phyloP scores from a whole-genome alignment of 1,140 invertebrate species.

The Drosophila simulans region DNA sequence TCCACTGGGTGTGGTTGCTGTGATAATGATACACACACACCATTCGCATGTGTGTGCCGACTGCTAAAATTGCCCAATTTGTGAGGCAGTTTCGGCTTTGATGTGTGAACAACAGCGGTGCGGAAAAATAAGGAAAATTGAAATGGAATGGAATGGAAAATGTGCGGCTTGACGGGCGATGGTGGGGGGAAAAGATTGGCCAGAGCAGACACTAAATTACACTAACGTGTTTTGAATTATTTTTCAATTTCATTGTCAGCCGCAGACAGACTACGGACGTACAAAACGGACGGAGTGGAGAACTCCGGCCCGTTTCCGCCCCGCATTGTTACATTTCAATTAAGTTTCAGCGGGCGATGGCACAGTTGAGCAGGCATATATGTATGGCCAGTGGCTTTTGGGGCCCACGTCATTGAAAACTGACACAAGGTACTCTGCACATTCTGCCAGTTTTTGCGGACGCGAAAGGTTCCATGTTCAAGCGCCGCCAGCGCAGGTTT shows the following conservation, averaged over 20 bases:
- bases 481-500: slow-evolving; percentile 67
- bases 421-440: background rate
- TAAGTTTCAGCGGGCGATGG: slow-evolving; percentile 47
- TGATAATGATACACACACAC: slow-evolving; percentile 79
- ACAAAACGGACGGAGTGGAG: slow-evolving; percentile 8
- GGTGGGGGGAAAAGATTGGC: slow-evolving; percentile 1
- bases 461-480: background rate
- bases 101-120: slow-evolving; percentile 68
- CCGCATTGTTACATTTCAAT: slow-evolving; percentile 80
- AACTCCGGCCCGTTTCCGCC: slow-evolving; percentile 63
- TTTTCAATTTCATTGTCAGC: slow-evolving; percentile 83
- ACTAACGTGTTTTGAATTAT: slow-evolving; percentile 84
- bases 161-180: slow-evolving; percentile 1
- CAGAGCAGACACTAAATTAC: slow-evolving; percentile 77
- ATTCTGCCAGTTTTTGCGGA: background rate
- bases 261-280: slow-evolving; percentile 39
- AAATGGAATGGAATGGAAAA: slow-evolving; percentile 38
- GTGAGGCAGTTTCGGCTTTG: slow-evolving; percentile 68
- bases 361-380: background rate
- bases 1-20: slow-evolving; percentile 65
- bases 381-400: background rate
- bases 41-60: slow-evolving; percentile 17
- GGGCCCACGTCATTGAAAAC: background rate
- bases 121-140: slow-evolving; percentile 58
- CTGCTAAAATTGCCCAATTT: slow-evolving; percentile 75